Percentiles rank a stretch among this genome's conserved stretches.
These are phyloP conservation scores for Hozukius guyotensis DNA, from an alignment of 2,797 vertebrate species.

Conservation along the genomic window DNA sequence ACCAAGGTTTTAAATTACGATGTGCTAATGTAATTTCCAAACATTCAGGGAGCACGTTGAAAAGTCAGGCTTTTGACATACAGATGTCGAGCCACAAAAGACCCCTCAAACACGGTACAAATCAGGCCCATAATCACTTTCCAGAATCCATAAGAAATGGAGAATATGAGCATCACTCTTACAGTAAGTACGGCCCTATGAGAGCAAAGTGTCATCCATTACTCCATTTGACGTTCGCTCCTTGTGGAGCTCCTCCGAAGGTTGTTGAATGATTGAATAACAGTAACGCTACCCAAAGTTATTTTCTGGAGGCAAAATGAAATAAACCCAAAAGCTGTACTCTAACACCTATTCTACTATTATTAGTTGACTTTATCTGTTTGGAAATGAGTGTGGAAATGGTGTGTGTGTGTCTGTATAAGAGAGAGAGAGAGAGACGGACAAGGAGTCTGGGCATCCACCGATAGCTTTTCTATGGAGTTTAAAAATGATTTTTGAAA, in stretches of 20 bases:
- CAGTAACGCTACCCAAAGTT: neutral
- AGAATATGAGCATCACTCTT: neutral
- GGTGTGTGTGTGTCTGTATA: neutral
- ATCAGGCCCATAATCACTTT: neutral
- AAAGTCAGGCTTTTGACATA: neutral
- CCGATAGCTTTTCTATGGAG: neutral
- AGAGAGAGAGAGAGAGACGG: neutral
- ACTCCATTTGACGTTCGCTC: constrained; percentile 11
- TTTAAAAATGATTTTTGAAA: neutral
- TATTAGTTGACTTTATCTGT: neutral
- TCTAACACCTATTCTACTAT: neutral
- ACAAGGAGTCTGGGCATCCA: too few species aligned
- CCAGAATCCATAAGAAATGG: neutral
- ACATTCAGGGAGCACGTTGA: neutral
- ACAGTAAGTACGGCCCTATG: neutral
- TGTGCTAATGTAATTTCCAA: neutral
- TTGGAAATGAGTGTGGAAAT: neutral
- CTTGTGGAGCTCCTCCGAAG: constrained; percentile 8
- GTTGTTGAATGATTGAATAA: constrained; percentile 22
- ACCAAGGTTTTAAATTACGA: neutral
- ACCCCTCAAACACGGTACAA: neutral
- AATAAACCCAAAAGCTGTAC: neutral
- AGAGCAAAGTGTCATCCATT: neutral
- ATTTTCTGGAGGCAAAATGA: constrained; percentile 13
- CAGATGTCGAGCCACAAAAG: neutral